A percentile compares a stretch with the other conserved stretches of the same genome.
Conservation (phyloP, 2,888 invertebrate genomes). For the Nymphalis polychloros region DNA sequence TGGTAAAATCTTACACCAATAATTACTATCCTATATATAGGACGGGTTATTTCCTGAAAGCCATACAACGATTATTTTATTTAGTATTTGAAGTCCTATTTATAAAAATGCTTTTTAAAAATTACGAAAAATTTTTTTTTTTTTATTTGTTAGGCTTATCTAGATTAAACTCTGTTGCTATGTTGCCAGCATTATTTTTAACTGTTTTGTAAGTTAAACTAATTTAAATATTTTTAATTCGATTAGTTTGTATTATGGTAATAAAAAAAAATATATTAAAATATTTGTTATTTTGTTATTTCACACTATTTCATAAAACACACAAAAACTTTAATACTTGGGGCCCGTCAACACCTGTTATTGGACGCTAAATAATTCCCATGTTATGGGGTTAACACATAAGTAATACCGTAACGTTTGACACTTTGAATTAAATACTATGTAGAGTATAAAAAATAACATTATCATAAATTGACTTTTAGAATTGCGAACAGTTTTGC, state of each 20-base stretch:
- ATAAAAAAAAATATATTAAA: conserved; percentile 58
- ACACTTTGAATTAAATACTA: conserved; percentile 70
- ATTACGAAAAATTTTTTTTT: too few relatives aligned
- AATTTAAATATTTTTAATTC: conserved; percentile 54
- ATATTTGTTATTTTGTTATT: conserved; percentile 63
- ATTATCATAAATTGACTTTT: conserved; percentile 12
- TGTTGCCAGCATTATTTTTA: conserved; percentile 52
- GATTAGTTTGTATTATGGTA: conserved; percentile 60
- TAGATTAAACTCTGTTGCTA: conserved; percentile 48
- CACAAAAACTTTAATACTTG: conserved; percentile 48
- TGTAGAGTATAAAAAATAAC: conserved; percentile 10
- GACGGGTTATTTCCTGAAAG: too few relatives aligned
- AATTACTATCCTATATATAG: too few relatives aligned
- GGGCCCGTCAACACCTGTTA: conserved; percentile 48
- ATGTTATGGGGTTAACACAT: conserved; percentile 67
- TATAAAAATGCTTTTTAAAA: too few relatives aligned
- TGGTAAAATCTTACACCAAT: too few relatives aligned
- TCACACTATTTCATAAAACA: conserved; percentile 47
- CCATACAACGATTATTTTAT: too few relatives aligned
- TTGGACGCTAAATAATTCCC: conserved; percentile 58
- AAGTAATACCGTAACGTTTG: conserved; percentile 60
- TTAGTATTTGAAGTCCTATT: too few relatives aligned
- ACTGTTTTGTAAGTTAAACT: conserved; percentile 13
- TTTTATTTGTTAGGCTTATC: too few relatives aligned
- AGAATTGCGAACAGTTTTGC: not conserved